Conservation (phyloP, 2,888 invertebrate species). For the Scaptomyza caliginosa region DNA sequence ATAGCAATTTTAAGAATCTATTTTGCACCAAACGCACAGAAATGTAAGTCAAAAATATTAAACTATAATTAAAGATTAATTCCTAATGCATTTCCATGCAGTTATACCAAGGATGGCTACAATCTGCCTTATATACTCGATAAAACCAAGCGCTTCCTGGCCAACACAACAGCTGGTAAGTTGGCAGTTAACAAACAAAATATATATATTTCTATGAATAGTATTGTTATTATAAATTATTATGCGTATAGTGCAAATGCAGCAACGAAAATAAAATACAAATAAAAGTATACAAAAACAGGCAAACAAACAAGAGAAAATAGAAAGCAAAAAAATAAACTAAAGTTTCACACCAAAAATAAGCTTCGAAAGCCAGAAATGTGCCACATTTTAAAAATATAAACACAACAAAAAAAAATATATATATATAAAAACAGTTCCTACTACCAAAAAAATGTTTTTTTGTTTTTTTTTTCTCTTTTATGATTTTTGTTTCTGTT, state of each 20-base stretch:
- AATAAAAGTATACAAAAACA: constrained; percentile 26
- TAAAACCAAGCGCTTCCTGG: constrained; percentile 84
- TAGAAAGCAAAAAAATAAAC: constrained; percentile 14
- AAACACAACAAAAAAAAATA: constrained; percentile 45
- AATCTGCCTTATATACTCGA: constrained; percentile 84
- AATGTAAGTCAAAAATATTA: constrained; percentile 75
- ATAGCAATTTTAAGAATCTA: constrained; percentile 84
- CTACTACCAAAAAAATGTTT: constrained; percentile 21
- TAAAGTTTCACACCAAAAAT: constrained; percentile 41
- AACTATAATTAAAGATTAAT: too few species aligned
- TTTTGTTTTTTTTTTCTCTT: constrained; percentile 28
- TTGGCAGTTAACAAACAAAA: too few species aligned
- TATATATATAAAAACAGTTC: constrained; percentile 34
- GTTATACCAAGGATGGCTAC: constrained; percentile 84
- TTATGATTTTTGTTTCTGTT: constrained; percentile 25
- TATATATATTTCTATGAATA: too few species aligned
- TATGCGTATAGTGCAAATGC: constrained; percentile 72
- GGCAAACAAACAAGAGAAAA: constrained; percentile 30
- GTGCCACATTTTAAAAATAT: constrained; percentile 79
- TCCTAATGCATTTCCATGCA: too few species aligned
- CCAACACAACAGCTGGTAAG: constrained; percentile 84
- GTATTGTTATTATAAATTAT: too few species aligned
- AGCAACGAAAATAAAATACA: constrained; percentile 51
- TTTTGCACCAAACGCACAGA: constrained; percentile 84
- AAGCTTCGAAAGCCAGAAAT: constrained; percentile 51